A percentile compares a stretch with the other conserved stretches of the same genome.
Conservation (phyloP, 2,797 vertebrate genomes). For the Phoebastria nigripes region DNA sequence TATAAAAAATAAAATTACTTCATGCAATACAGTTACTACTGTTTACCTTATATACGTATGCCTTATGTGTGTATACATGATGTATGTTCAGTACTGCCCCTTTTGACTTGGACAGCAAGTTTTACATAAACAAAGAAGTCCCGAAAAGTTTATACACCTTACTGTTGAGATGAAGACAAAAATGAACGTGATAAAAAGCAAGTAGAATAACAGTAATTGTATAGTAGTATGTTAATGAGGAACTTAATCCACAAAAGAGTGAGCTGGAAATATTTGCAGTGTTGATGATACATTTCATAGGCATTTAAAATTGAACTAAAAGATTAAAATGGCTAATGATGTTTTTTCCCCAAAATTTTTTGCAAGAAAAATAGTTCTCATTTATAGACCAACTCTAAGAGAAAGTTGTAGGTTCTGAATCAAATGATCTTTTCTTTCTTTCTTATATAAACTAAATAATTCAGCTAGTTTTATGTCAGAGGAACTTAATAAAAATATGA, state of each 20-base stretch:
- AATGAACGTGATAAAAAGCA: neutral
- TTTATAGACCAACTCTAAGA: neutral
- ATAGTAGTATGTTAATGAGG: neutral
- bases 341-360: neutral
- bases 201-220: neutral
- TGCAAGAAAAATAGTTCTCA: neutral
- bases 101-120: neutral
- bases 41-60: fast-evolving
- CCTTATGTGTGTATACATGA: neutral
- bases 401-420: neutral
- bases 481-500: neutral
- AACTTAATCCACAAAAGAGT: neutral
- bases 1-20: neutral
- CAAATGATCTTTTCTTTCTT: neutral
- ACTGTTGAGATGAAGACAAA: neutral
- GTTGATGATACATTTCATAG: neutral
- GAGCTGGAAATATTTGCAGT: neutral
- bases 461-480: neutral
- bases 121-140: neutral
- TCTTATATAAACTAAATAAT: neutral
- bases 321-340: fast-evolving
- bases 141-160: neutral
- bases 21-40: neutral
- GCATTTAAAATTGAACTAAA: neutral
- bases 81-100: neutral